Evolutionary conservation across 2,797 vertebrate genomes (phyloP), one percentile per base, ranked within the genome.

Genomic region (Morelia viridis): DNA sequence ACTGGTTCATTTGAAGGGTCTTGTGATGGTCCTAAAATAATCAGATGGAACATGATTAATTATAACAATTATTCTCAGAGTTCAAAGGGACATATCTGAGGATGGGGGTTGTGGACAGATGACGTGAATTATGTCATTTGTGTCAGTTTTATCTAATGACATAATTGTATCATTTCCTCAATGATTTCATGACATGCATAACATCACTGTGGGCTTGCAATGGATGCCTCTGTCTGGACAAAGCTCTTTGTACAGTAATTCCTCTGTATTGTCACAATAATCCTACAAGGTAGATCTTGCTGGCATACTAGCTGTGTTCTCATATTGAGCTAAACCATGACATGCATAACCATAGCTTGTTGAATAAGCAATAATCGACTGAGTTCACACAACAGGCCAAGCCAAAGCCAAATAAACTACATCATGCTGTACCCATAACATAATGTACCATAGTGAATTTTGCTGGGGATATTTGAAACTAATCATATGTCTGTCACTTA

Each of bases 1-100:
- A 96, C 50, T 89, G 96, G 96, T 61, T 94, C 95, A 11, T 92
- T 64, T 71, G 98, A 93, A 68, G 0, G 0, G n/a, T 89, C 96
- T 90, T 95, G 64, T 57, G 1, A 64, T 71, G 95, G 35, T 92
- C 97, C 97, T 97, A 71, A 91, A 61, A 71, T 31, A 87, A 87
- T 53, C 17, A 35, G 60, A 65, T 57, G 26, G 7, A 64, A 28
- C 15, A 15, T 64, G 35, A 64, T 35, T 80, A 46, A 24, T 80
- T 9, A 1, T 46, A 80, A 80, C 9, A 11, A 9, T 80, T 80
- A 41, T 80, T 80, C 8, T 46, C 71, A 5, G 22, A 80, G 22
- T 80, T 35, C 19, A 80, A 46, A 80, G n/a, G 9, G 28, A 68
- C 13, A 28, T 31, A 13, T 31, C n/a, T 68, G 64, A n/a, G n/a